Evolutionary conservation across 2,888 invertebrate genomes (phyloP).

Genomic region (Eumerus sabulonum): DNA sequence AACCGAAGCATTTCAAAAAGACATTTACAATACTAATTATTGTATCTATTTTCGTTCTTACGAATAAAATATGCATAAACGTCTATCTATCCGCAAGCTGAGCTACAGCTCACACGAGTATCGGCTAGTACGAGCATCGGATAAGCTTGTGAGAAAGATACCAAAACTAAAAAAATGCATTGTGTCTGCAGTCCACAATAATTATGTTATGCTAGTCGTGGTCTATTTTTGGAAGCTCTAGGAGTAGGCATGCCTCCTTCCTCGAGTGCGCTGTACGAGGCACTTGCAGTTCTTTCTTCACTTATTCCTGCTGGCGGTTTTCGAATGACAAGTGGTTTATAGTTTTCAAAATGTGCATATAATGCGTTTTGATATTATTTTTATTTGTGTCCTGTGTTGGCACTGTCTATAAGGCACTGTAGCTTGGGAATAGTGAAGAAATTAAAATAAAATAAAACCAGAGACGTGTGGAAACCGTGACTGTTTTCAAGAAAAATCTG

Average conservation of each 20-base stretch:
- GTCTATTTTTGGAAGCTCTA: slow-evolving; percentile 50
- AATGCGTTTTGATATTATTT: slow-evolving; percentile 5
- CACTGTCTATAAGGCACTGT: too few species aligned
- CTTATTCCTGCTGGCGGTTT: slow-evolving; percentile 1
- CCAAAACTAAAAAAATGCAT: slow-evolving; percentile 59
- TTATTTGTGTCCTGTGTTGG: background rate
- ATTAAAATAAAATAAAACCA: too few species aligned
- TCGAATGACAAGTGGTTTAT: slow-evolving; percentile 58
- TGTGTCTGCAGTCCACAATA: slow-evolving; percentile 57
- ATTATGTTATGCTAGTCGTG: slow-evolving; percentile 45
- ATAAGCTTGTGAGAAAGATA: too few species aligned
- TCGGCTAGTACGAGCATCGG: too few species aligned
- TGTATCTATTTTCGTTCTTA: slow-evolving; percentile 54
- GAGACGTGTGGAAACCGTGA: too few species aligned
- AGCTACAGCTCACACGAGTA: too few species aligned
- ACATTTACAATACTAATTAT: slow-evolving; percentile 67
- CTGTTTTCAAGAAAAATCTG: too few species aligned
- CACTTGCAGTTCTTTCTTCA: too few species aligned
- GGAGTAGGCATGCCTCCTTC: background rate
- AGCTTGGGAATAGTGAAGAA: too few species aligned
- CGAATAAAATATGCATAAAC: slow-evolving; percentile 17
- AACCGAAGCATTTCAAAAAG: slow-evolving; percentile 46
- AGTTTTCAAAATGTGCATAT: slow-evolving; percentile 46
- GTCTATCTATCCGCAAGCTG: too few species aligned
- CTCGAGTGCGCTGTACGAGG: slow-evolving; percentile 1